phyloP scores from a whole-genome alignment of 2,888 invertebrate genomes.

The Lasiommata megera region DNA sequence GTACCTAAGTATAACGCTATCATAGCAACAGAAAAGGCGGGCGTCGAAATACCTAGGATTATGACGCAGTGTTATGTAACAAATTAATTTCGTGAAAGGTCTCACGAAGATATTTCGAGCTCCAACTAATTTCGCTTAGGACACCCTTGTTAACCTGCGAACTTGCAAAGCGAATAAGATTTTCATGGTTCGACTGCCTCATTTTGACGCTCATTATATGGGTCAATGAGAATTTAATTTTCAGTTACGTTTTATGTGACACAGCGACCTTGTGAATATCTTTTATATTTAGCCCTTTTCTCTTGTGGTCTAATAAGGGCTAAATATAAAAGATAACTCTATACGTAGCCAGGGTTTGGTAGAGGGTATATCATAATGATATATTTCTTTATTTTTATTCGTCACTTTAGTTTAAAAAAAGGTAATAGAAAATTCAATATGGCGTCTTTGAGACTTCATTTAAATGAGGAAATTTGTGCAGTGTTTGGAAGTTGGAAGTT shows the following conservation, averaged over 20 bases:
- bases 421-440: too few relatives aligned
- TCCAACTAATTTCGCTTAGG: constrained; percentile 35
- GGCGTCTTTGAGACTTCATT: too few relatives aligned
- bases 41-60: background rate
- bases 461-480: too few relatives aligned
- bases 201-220: constrained; percentile 47
- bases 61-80: background rate
- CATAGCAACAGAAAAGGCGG: background rate
- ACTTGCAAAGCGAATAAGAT: constrained; percentile 47
- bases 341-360: too few relatives aligned
- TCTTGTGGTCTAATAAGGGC: background rate
- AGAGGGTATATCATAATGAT: too few relatives aligned
- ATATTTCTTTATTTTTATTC: too few relatives aligned
- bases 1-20: background rate
- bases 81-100: constrained; percentile 8
- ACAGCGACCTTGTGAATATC: constrained; percentile 2
- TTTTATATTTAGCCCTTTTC: too few relatives aligned
- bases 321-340: constrained; percentile 3
- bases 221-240: constrained; percentile 48
- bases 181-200: constrained; percentile 47
- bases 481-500: too few relatives aligned
- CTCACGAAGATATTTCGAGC: constrained; percentile 19
- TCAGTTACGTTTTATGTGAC: constrained; percentile 13
- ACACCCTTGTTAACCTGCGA: constrained; percentile 39
- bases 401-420: too few relatives aligned